phyloP scores from a whole-genome alignment of 1,140 invertebrate genomes.

The Pogonognathellus flavescens region DNA sequence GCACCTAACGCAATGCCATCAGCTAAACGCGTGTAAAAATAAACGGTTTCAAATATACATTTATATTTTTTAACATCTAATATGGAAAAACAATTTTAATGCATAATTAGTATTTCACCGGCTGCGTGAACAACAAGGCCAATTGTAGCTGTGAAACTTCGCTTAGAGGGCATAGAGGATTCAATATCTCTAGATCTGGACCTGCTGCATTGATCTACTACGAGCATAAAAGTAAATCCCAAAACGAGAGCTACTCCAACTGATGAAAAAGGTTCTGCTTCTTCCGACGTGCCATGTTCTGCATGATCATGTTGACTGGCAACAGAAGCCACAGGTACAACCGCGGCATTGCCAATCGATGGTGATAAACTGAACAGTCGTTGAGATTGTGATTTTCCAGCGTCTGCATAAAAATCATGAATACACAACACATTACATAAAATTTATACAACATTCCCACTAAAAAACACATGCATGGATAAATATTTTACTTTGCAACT shows the following conservation, averaged over 20 bases:
- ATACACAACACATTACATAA: neutral
- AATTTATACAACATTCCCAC: constrained; percentile 46
- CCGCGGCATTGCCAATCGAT: neutral
- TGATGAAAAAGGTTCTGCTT: constrained; percentile 73
- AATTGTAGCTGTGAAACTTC: constrained; percentile 90
- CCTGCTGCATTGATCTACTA: constrained; percentile 86
- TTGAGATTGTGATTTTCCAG: constrained; percentile 23
- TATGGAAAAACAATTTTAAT: constrained; percentile 30
- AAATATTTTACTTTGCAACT: constrained; percentile 63
- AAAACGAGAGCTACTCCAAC: constrained; percentile 84
- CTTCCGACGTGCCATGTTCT: constrained; percentile 15
- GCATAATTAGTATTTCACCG: constrained; percentile 71
- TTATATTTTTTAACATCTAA: neutral
- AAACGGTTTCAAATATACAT: neutral
- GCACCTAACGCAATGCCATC: constrained; percentile 98
- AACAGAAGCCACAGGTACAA: constrained; percentile 23
- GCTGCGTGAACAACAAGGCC: constrained; percentile 98
- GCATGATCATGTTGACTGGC: neutral
- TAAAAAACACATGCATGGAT: neutral
- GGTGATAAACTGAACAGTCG: neutral
- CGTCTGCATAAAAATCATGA: neutral
- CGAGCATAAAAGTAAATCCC: constrained; percentile 97
- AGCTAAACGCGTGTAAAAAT: constrained; percentile 73
- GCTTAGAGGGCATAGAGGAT: constrained; percentile 75
- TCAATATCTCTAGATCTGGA: constrained; percentile 72